These are phyloP conservation scores for Sylvia atricapilla DNA, from an alignment of 2,113 vertebrate species.

Conservation along the genomic window DNA sequence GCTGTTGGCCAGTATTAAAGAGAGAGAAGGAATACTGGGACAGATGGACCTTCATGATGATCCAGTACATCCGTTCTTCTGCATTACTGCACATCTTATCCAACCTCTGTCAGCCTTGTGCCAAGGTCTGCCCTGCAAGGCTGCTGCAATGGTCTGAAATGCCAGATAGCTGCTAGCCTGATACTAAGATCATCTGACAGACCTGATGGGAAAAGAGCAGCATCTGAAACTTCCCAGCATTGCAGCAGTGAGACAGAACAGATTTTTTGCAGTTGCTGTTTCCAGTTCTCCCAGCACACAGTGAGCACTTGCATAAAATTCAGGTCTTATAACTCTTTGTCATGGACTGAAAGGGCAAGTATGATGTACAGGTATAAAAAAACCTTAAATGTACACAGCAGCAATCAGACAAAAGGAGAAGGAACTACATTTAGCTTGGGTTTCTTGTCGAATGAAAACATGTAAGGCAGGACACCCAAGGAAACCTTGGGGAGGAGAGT, in stretches of 20 bases:
- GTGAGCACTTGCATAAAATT: not conserved
- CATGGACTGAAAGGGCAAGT: not conserved
- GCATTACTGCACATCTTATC: not conserved
- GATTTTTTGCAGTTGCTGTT: not conserved
- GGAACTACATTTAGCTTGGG: not conserved
- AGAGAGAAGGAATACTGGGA: not conserved
- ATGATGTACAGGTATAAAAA: not conserved
- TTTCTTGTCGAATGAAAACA: not conserved
- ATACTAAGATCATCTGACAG: conserved; percentile 26
- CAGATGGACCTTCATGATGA: not conserved
- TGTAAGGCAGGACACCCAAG: not conserved
- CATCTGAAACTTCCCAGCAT: not conserved
- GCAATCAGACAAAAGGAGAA: not conserved
- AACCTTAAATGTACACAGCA: not conserved
- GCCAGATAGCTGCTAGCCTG: not conserved
- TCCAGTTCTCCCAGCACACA: not conserved
- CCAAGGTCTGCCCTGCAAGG: not conserved
- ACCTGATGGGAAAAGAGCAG: conserved; percentile 4
- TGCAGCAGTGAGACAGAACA: not conserved
- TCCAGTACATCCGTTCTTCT: not conserved
- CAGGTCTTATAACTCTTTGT: not conserved
- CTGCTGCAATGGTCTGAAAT: conserved; percentile 6
- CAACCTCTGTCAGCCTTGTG: not conserved
- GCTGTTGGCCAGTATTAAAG: not conserved
- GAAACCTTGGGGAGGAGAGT: not conserved